A percentile compares a stretch with the other conserved stretches of the same genome.
These are phyloP conservation scores for Cosmorhoe ocellata DNA, from an alignment of 2,888 invertebrate species.

Conservation along the genomic window DNA sequence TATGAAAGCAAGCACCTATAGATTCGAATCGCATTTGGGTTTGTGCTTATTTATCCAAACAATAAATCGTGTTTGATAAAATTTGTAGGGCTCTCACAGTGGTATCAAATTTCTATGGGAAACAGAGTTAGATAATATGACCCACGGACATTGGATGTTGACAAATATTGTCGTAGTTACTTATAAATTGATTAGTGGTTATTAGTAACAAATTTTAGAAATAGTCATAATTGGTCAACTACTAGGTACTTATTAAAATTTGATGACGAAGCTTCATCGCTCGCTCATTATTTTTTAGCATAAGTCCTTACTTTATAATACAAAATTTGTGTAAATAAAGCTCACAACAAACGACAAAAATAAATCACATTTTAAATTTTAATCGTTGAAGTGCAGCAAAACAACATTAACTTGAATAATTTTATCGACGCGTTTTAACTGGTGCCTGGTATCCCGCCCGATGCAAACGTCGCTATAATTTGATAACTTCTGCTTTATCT, in stretches of 20 bases:
- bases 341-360: slow-evolving; percentile 6
- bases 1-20: not conserved
- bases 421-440: slow-evolving; percentile 38
- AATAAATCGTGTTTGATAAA: slow-evolving; percentile 33
- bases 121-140: slow-evolving; percentile 47
- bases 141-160: slow-evolving; percentile 17
- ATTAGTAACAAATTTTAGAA: too few relatives aligned
- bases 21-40: slow-evolving; percentile 5
- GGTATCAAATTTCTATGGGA: slow-evolving; percentile 74
- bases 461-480: slow-evolving; percentile 69
- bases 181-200: slow-evolving; percentile 20
- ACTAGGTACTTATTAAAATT: too few relatives aligned
- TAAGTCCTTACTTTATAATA: too few relatives aligned
- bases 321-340: too few relatives aligned
- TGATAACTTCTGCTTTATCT: slow-evolving; percentile 75
- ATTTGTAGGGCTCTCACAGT: slow-evolving; percentile 43
- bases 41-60: slow-evolving; percentile 13
- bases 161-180: slow-evolving; percentile 21
- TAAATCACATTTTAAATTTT: slow-evolving; percentile 21
- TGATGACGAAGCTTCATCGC: too few relatives aligned
- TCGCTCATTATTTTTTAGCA: too few relatives aligned
- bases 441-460: slow-evolving; percentile 58
- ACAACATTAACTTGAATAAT: slow-evolving; percentile 43
- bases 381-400: slow-evolving; percentile 25
- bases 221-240: too few relatives aligned